Base-by-base conservation (phyloP, 1,140 invertebrate genomes). In the Halyomorpha halys region DNA sequence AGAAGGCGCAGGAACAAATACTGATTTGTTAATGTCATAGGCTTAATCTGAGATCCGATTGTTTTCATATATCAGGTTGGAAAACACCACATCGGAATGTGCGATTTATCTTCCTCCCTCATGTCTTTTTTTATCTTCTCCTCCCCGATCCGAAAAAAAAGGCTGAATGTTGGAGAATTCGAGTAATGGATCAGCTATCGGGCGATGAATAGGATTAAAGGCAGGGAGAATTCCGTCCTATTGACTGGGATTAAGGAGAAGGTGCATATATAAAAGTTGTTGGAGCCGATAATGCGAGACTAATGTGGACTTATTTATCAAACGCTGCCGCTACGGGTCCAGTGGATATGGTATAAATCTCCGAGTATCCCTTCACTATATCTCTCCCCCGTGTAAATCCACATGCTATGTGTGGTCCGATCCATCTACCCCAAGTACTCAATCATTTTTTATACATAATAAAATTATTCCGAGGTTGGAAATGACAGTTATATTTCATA, bases 211-310 rank as follows among this genome's bases (percentile, higher is more conserved):
- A 47, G 45, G 45, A 47, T 47, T 47, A 47, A 53, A 23, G 27
- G 27, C 27, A 30, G 27, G 3, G 27, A 30, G 51, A 53, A 53
- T 53, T 53, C 51, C 51, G n/a, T 23, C 45, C 15, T 53, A 53
- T 53, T 53, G 51, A 53, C 51, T 53, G 21, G 51, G 51, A 53
- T 53, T 53, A 53, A 19, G 51, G 21, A 19, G 51, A 19, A 53
- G 51, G 51, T 59, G 27, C 56, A 59, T 59, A 59, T 39, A 59
- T 59, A 59, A 59, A 44, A 39, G 56, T 59, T 15, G 15, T 44
- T 21, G 56, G 19, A 59, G 56, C 56, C 56, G 56, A 59, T 59
- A 59, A 59, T 59, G 56, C 56, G 56, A 59, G 56, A 59, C 56
- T 59, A 59, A 59, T 59, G 56, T 59, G 14, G 13, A 59, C 23